Base-by-base conservation (phyloP, 2,113 vertebrate genomes). In the Crotalus tigris region DNA sequence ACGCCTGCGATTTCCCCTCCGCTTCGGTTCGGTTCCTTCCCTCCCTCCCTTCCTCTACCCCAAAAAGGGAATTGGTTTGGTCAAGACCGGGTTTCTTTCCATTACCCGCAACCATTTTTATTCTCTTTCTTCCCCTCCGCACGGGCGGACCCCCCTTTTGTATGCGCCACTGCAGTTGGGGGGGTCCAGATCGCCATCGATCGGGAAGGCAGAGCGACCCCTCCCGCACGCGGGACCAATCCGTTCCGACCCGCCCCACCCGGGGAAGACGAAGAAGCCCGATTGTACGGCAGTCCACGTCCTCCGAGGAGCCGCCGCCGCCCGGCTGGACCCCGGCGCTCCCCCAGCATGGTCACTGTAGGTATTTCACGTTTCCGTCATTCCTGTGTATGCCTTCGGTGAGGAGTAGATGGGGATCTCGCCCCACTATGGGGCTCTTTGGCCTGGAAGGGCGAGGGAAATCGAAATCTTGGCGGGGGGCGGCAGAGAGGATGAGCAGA, bases 331-430 rank as follows among this genome's bases (percentile, higher is more conserved):
- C 23, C 88, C 91, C 91, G 91, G 61, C 75, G 91, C 93, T 88
- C 96, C 95, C 95, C 95, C 94, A 97, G 97, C 97, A 97, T 97
- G 97, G 97, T 97, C 97, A 97, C 97, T 95, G 97, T 97, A 97
- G 96, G 97, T 97, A 97, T 96, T 94, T 51, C 64, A 53, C 92
- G 88, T 13, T n/a, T 49, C 64, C 10, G 9, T 23, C 61, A 88
- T 44, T 57, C 61, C 64, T 89, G n/a, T 53, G 3, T 69, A 54
- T 29, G 46, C 21, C 15, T 8, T 7, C 46, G 39, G 46, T 33
- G 23, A 19, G 55, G 21, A 10, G 44, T 12, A 12, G 87, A 13
- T 0, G n/a, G 26, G 85, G 29, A 23, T 87, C 1, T 12, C 58
- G 2, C 7, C 46, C 11, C 5, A 3, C 24, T 19, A 0, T 24